Conservation (phyloP, 2,888 invertebrate genomes). For the Rotaria magnacalcarata region DNA sequence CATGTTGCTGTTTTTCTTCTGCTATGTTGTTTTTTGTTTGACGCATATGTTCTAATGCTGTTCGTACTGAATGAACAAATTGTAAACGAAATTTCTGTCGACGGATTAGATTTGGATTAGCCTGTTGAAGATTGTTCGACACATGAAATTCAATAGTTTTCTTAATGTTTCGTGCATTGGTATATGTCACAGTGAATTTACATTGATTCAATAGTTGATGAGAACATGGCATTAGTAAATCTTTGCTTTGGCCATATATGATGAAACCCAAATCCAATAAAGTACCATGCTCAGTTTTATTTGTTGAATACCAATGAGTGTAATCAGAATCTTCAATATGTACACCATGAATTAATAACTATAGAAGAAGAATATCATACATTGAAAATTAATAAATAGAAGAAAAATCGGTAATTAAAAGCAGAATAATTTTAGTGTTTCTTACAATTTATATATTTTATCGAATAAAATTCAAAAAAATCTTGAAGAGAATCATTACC, state of each 20-base stretch:
- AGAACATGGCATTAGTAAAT: not conserved
- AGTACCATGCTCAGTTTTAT: not conserved
- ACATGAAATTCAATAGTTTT: not conserved
- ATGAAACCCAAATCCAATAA: not conserved
- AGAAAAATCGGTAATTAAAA: no score
- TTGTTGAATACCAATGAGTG: not conserved
- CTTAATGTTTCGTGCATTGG: not conserved
- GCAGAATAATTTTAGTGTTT: no score
- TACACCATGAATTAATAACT: not conserved
- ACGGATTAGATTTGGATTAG: not conserved
- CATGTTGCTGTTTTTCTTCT: not conserved
- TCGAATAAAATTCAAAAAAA: no score
- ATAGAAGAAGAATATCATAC: no score
- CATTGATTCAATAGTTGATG: not conserved
- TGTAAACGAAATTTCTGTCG: not conserved
- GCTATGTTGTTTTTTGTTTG: not conserved
- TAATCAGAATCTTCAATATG: not conserved
- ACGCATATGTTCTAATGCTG: not conserved
- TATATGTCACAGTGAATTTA: not conserved
- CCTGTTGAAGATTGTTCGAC: not conserved
- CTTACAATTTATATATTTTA: no score
- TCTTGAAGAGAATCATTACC: not conserved
- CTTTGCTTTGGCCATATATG: conserved; percentile 32
- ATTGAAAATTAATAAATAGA: no score
- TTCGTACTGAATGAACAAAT: not conserved